Base-by-base conservation (phyloP, 2,113 vertebrate genomes). In the Pelecanus crispus region DNA sequence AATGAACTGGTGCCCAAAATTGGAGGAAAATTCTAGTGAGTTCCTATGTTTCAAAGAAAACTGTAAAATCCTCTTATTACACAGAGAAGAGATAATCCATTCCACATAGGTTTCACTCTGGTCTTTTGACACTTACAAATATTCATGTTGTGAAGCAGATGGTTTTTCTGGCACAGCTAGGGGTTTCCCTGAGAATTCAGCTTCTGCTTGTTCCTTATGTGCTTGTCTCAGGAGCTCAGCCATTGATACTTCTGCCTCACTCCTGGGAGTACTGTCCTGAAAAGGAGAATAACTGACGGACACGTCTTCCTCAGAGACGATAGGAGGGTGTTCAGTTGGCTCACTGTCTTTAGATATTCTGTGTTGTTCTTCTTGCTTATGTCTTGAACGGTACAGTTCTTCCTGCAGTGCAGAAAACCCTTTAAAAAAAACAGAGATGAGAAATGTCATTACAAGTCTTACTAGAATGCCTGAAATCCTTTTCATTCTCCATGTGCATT, bases 381-480 rank as follows among this genome's bases (percentile, higher is more conserved):
- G 95, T 49, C 96, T 98, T 10, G 98, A 97, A 50, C 98, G 98
- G 94, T 98, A 98, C 15, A 99, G 96, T 81, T 99, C 99, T 84
- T 99, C 99, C 28, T 98, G 99, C 77, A 99, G 98, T 9, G 98
- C 98, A 75, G 99, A 99, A 97, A 99, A 99, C 52, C 99, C 99
- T 97, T 61, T 98, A 65, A 28, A 53, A 45, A 52, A 86, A 21
- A 94, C 8, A 78, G 24, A 86, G 79, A 81, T 6, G 24, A 87
- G 22, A 77, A 65, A 68, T 5, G 21, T 9, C 4, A 4, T 71
- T 66, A 82, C 3, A 34, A 44, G 12, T 31, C 58, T 77, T 14
- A 42, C 10, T 20, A 28, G 40, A 70, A 83, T 1, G 12, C 68
- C 31, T 5, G 2, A 72, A 72, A 7, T 29, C 52, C 49, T 71